phyloP scores from a whole-genome alignment of 2,797 vertebrate genomes.

The Onychomys leucogaster region DNA sequence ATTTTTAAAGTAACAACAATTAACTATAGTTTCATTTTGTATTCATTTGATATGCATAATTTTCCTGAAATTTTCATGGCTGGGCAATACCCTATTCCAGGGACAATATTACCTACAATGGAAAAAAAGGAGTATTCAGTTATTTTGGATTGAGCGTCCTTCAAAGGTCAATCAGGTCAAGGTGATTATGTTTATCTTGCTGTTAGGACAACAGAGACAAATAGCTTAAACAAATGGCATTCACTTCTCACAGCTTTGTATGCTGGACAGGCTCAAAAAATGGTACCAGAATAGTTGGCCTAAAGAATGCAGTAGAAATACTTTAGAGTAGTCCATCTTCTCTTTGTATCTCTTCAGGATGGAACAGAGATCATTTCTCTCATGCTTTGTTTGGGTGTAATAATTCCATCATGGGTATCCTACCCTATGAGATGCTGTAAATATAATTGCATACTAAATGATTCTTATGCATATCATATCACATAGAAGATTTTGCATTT shows the following conservation, averaged over 20 bases:
- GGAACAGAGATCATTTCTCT: neutral
- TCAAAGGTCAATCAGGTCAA: neutral
- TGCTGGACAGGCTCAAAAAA: too few species aligned
- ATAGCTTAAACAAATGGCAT: neutral
- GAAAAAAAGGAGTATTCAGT: neutral
- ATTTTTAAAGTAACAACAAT: neutral
- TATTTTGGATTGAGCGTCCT: neutral
- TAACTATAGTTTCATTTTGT: neutral
- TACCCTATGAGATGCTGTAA: neutral
- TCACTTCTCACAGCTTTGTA: neutral
- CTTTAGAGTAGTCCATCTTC: neutral
- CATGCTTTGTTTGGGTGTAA: neutral
- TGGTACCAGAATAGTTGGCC: too few species aligned
- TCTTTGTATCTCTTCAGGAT: neutral
- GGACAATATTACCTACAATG: rapidly evolving
- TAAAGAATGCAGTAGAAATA: rapidly evolving
- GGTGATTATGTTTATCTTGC: neutral
- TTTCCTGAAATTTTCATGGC: neutral
- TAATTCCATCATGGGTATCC: neutral
- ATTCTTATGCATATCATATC: neutral
- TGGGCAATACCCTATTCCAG: neutral
- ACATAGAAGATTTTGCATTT: neutral
- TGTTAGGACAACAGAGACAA: neutral
- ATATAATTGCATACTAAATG: neutral
- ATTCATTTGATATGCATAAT: neutral